Evolutionary conservation across 2,797 vertebrate genomes (phyloP).

Genomic region (Coregonus suidteri): DNA sequence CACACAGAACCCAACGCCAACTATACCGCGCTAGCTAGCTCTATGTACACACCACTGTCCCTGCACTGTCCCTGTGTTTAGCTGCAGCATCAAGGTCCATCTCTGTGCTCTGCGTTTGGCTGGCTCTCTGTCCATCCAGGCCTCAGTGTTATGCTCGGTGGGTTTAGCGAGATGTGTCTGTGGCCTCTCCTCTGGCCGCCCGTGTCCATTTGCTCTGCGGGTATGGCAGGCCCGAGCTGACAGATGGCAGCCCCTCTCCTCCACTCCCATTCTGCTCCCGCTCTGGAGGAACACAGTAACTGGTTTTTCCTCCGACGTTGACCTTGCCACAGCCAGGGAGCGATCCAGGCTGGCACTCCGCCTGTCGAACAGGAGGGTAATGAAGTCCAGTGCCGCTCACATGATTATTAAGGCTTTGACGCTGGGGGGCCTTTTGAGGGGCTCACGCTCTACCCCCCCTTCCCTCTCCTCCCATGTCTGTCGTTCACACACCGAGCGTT

Average conservation of each 20-base stretch:
- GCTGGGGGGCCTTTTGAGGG: slow-evolving; percentile 76
- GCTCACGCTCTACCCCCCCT: slow-evolving; percentile 56
- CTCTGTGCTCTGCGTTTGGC: slow-evolving; percentile 57
- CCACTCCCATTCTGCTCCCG: slow-evolving; percentile 79
- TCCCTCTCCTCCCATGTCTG: slow-evolving; percentile 61
- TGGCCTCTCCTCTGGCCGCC: slow-evolving; percentile 79
- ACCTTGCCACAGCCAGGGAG: slow-evolving; percentile 84
- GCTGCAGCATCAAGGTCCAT: background rate
- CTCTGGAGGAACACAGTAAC: slow-evolving; percentile 83
- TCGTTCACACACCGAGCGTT: slow-evolving; percentile 69
- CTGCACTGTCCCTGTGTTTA: slow-evolving; percentile 12
- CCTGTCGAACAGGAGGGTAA: slow-evolving; percentile 82
- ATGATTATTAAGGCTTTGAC: slow-evolving; percentile 82
- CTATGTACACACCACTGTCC: slow-evolving; percentile 5
- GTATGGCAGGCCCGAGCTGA: slow-evolving; percentile 81
- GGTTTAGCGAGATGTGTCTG: slow-evolving; percentile 77
- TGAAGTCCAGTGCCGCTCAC: slow-evolving; percentile 82
- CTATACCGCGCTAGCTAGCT: slow-evolving; percentile 51
- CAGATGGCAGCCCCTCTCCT: slow-evolving; percentile 79
- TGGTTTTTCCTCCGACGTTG: slow-evolving; percentile 84
- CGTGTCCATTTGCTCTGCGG: slow-evolving; percentile 82
- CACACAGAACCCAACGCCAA: slow-evolving; percentile 69
- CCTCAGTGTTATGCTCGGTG: slow-evolving; percentile 74
- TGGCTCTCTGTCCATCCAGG: slow-evolving; percentile 55
- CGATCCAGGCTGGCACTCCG: slow-evolving; percentile 79